Conservation (phyloP, 1,140 invertebrate species). For the Stegodyphus dumicola region DNA sequence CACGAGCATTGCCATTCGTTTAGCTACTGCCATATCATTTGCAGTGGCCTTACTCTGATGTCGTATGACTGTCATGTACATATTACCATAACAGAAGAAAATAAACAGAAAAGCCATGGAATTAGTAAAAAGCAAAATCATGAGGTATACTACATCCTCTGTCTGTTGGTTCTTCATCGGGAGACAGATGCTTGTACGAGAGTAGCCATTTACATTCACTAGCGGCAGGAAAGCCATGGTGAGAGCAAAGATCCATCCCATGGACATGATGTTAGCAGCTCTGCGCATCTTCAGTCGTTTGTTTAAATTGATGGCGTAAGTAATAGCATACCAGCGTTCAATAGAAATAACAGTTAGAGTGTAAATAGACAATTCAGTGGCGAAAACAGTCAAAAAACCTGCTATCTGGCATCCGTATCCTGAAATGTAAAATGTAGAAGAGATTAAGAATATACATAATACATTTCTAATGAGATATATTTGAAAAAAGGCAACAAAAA, state of each 20-base stretch:
- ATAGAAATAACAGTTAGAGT: constrained; percentile 87
- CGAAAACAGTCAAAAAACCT: constrained; percentile 88
- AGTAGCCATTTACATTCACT: constrained; percentile 91
- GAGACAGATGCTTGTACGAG: constrained; percentile 94
- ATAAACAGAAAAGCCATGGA: constrained; percentile 92
- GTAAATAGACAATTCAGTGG: constrained; percentile 86
- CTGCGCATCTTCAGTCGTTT: constrained; percentile 76
- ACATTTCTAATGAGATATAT: no score
- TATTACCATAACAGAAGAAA: constrained; percentile 88
- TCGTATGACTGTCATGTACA: constrained; percentile 95
- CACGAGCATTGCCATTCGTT: constrained; percentile 87
- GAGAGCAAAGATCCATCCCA: constrained; percentile 91
- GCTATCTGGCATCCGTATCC: constrained; percentile 82
- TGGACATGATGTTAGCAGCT: constrained; percentile 86
- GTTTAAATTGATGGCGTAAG: constrained; percentile 83
- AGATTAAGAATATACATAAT: not conserved
- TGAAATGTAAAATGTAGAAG: constrained; percentile 54
- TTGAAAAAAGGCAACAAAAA: no score
- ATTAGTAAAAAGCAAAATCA: constrained; percentile 92
- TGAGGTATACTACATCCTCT: constrained; percentile 86
- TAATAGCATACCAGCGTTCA: constrained; percentile 89
- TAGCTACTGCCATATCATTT: constrained; percentile 79
- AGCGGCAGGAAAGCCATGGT: constrained; percentile 90
- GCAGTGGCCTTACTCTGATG: constrained; percentile 91
- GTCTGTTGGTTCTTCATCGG: constrained; percentile 88